Base-by-base conservation (phyloP, 2,113 vertebrate genomes). In the Rhinopomastus cyanomelas region DNA sequence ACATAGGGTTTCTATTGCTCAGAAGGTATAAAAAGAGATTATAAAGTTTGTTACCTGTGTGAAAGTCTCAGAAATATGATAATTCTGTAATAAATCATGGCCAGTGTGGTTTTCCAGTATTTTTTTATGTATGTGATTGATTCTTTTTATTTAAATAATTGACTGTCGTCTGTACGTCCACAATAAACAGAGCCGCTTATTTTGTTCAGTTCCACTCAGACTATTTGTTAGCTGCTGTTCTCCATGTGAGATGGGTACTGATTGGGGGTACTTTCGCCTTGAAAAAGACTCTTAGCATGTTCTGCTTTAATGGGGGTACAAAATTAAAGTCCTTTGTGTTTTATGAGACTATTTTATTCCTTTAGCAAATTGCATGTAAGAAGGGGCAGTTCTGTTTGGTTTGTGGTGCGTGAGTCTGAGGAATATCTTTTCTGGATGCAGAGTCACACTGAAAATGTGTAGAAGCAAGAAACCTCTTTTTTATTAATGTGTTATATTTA, bases 281-380 rank as follows among this genome's bases (percentile, higher is more conserved):
- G 42, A 81, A 42, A 23, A 69, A 64, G 27, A 49, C 2, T 10
- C 49, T 23, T 77, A 72, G 1, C 0, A 27, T 77, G 79, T 84
- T 67, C 74, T 81, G 77, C 81, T 64, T 34, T 68, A 60, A 59
- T 5, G 8, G 80, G 30, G n/a, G 73, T 49, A 75, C 55, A 25
- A 77, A 79, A 92, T 85, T 87, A 90, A 94, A 95, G 22, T 65
- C 68, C 64, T 92, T 68, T 2, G 22, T 88, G 85, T 11, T 88
- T 87, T 88, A 39, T 73, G 42, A 66, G 59, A 16, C 26, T 86
- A 21, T 82, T 90, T 68, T 39, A 6, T 83, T 59, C 9, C 48
- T 74, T 81, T 0, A 6, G 53, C 20, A 42, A 55, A 18, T 59
- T 23, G 21, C 16, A 17, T 13, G 53, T 18, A 3, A 32, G 48